phyloP scores from a whole-genome alignment of 2,113 vertebrate genomes.

The Formicarius rufipectus region DNA sequence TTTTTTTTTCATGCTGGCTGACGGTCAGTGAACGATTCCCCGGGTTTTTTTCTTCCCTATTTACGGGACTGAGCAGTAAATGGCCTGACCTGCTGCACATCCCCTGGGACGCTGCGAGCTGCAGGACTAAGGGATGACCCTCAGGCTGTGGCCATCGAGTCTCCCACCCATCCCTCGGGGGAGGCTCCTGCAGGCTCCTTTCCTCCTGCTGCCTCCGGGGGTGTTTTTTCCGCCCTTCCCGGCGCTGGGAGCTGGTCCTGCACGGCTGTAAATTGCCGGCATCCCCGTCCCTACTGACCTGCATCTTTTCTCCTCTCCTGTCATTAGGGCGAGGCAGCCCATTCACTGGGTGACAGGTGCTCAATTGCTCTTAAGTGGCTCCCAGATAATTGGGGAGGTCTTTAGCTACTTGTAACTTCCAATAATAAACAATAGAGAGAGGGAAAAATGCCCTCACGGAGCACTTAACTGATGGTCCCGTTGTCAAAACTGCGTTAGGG shows the following conservation, averaged over 20 bases:
- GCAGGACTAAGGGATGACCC: accelerated
- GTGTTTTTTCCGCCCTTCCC: background rate
- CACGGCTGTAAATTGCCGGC: slow-evolving; percentile 14
- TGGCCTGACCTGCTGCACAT: background rate
- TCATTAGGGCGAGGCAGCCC: slow-evolving; percentile 54
- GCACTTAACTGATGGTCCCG: background rate
- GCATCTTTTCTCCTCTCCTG: slow-evolving; percentile 49
- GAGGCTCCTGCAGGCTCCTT: background rate
- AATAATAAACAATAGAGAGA: slow-evolving; percentile 59
- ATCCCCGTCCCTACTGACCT: slow-evolving; percentile 1
- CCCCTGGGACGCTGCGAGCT: background rate
- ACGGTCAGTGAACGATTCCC: background rate
- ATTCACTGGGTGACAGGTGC: slow-evolving; percentile 68
- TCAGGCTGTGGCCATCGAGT: background rate
- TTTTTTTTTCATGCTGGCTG: background rate
- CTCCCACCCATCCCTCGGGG: background rate
- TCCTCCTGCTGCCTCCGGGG: background rate
- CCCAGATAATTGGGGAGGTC: slow-evolving; percentile 70
- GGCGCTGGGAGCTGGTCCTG: background rate
- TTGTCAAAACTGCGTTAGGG: slow-evolving; percentile 12
- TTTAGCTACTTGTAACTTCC: slow-evolving; percentile 71
- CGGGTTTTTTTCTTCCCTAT: background rate
- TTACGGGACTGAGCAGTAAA: background rate
- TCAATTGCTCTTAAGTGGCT: slow-evolving; percentile 70
- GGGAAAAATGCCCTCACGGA: background rate